Evolutionary conservation across 2,113 vertebrate genomes (phyloP), one percentile per base, ranked within the genome.

Genomic region (Polyodon spathula): DNA sequence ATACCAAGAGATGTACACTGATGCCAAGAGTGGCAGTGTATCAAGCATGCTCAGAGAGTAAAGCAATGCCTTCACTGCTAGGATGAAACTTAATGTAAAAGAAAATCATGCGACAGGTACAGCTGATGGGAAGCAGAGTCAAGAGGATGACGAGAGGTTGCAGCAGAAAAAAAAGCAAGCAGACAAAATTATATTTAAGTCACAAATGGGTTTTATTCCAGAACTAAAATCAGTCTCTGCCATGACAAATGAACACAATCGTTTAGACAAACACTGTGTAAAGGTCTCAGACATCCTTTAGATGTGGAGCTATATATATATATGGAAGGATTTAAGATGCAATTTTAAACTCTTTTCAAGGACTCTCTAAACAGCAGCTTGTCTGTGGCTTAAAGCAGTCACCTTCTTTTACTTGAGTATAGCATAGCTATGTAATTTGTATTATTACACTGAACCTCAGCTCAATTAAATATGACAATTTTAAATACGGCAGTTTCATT

Each of bases 141-240:
- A 68, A 65, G 50, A 66, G 62, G 66, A 63, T 63, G 61, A 58
- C 63, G 72, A 58, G 60, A 74, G 58, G 68, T 52, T 55, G 8
- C 0, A 76, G 69, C 75, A 43, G 75, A 53, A 72, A 79, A 71
- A 57, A 58, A 82, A 82, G 73, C 69, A 81, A 75, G 71, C 70
- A 74, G 75, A 52, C 71, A 66, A 61, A 67, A 73, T 66, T 27
- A 75, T 59, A 55, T 67, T 37, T 76, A 66, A 62, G 66, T 70
- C 72, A 71, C 64, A 75, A 72, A 70, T 71, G 74, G 68, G 69
- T 74, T 81, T 86, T 85, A 85, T 82, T 83, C 76, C 75, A 80
- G 75, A 75, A 74, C 65, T 70, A 46, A 14, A 27, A 27, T 27
- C 59, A 64, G 74, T 77, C 65, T 75, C 65, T 69, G 72, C 61